Evolutionary conservation across 2,888 invertebrate species (phyloP), one percentile per base, ranked within the genome.

Genomic region (Hydraecia micacea): DNA sequence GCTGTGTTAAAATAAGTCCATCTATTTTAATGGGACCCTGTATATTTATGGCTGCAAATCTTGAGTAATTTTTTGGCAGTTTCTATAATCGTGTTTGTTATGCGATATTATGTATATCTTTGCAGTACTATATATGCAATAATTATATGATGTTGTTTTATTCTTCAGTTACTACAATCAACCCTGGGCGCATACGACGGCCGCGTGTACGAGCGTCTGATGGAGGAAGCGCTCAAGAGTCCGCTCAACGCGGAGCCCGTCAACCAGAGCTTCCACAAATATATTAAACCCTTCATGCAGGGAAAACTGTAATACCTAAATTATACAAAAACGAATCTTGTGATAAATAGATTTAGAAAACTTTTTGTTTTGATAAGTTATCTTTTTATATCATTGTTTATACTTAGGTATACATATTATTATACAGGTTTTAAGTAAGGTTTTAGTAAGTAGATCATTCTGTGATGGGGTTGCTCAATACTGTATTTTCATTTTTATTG

Each of bases 101-200:
- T 21, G 28, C 0, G 15, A 69, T 49, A 52, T 25, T 46, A n/a
- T 69, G 25, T 55, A 55, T 55, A n/a, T 52, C 5, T 11, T 36
- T 70, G 9, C 36, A n/a, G 52, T 36, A 52, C 36, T 5, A 32
- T 62, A 0, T 42, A 15, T n/a, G n/a, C 55, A 58, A 36, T 39
- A 39, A 0, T 0, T 18, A n/a, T 5, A 46, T 28, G 9, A 4
- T 32, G 7, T 28, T 28, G 0, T 25, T 46, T 25, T n/a, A n/a
- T 49, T 71, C 8, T 78, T 2, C 74, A 95, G 95, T 87, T 94
- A 68, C 88, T 95, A 8, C 97, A 97, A 42, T 98, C 98, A 0
- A 97, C 98, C 0, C 93, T 98, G 32, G 98, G 99, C 9, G 97
- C 98, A 5, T 98, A 97, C 91, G 98, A 98, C 94, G 98, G 98